phyloP scores from a whole-genome alignment of 2,888 invertebrate genomes.

The Acleris literana region DNA sequence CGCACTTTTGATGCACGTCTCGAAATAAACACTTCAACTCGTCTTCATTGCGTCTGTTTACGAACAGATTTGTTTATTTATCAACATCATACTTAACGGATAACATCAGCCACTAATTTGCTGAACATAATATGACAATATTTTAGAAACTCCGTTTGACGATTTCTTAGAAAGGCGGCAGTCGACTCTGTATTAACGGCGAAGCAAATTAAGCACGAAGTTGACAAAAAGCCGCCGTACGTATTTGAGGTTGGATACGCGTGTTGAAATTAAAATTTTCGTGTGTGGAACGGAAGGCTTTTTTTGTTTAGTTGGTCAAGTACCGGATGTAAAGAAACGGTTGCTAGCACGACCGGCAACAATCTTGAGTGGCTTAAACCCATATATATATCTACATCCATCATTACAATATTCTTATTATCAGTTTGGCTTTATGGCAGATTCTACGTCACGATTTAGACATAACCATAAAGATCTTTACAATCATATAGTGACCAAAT shows the following conservation, averaged over 20 bases:
- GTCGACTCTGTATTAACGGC: constrained; percentile 54
- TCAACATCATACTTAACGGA: constrained; percentile 4
- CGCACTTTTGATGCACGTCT: constrained; percentile 45
- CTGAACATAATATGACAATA: constrained; percentile 7
- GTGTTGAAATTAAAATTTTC: constrained; percentile 69
- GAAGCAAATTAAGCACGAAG: constrained; percentile 70
- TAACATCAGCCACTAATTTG: constrained; percentile 8
- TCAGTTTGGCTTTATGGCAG: constrained; percentile 48
- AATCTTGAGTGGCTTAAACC: constrained; percentile 49
- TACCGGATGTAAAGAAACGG: constrained; percentile 72
- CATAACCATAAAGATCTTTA: constrained; percentile 47
- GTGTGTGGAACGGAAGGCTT: constrained; percentile 78
- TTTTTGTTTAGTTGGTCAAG: constrained; percentile 68
- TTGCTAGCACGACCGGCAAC: constrained; percentile 48
- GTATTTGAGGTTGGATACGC: constrained; percentile 49
- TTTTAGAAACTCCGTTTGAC: constrained; percentile 1
- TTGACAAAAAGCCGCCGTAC: constrained; percentile 66
- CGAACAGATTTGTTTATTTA: constrained; percentile 9
- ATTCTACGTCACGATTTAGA: constrained; percentile 55
- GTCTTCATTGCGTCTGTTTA: constrained; percentile 10
- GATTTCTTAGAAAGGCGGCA: constrained; percentile 45
- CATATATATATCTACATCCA: constrained; percentile 43
- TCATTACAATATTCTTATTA: constrained; percentile 47
- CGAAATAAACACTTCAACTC: constrained; percentile 50
- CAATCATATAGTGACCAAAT: constrained; percentile 14